Percentiles rank a stretch among this genome's conserved stretches.
These are phyloP conservation scores for Pseudachorutes palmiensis DNA, from an alignment of 1,140 invertebrate species.

Conservation along the genomic window DNA sequence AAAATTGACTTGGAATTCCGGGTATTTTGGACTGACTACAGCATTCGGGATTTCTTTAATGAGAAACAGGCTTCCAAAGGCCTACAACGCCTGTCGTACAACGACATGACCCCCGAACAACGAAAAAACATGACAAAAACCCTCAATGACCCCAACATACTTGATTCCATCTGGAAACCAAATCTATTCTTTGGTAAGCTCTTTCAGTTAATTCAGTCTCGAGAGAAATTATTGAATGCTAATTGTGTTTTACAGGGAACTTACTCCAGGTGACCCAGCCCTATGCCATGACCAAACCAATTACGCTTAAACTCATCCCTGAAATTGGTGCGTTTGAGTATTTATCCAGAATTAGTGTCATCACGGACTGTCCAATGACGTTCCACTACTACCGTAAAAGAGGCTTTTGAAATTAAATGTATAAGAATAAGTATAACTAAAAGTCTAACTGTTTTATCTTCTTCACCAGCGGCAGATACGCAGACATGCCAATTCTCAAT, in stretches of 20 bases:
- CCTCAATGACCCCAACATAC: constrained; percentile 12
- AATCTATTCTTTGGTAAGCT: constrained; percentile 8
- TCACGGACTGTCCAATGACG: constrained; percentile 10
- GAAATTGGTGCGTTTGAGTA: constrained; percentile 16
- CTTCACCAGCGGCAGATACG: constrained; percentile 14
- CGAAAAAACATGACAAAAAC: background rate
- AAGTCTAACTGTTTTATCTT: too few relatives aligned
- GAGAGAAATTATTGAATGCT: background rate
- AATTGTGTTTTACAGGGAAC: background rate
- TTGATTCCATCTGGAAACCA: constrained; percentile 15
- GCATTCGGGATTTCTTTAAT: background rate
- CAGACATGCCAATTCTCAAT: background rate
- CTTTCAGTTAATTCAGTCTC: background rate
- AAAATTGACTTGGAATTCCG: constrained; percentile 1
- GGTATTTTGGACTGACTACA: constrained; percentile 15
- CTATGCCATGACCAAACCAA: constrained; percentile 17
- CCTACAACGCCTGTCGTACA: background rate
- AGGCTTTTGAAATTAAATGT: too few relatives aligned
- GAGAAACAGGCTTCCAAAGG: background rate
- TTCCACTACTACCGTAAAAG: constrained; percentile 15
- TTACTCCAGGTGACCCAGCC: constrained; percentile 17
- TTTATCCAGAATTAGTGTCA: background rate
- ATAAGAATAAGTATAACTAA: too few relatives aligned
- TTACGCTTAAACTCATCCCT: constrained; percentile 22
- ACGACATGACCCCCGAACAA: constrained; percentile 6